phyloP scores from a whole-genome alignment of 1,140 invertebrate genomes.

The Condylostylus longicornis region DNA sequence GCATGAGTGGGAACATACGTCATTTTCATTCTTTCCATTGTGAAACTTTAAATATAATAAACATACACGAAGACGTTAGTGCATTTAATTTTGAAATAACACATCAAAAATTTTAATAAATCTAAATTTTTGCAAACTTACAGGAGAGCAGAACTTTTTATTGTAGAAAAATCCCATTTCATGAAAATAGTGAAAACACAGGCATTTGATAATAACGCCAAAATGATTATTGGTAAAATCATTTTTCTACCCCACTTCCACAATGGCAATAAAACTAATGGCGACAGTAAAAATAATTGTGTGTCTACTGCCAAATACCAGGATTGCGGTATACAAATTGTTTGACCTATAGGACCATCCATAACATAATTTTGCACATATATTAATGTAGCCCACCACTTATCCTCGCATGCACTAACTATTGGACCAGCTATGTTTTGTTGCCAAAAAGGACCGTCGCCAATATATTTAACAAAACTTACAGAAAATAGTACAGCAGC shows the following conservation, averaged over 20 bases:
- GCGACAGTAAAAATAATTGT: conserved; percentile 65
- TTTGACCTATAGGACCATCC: conserved; percentile 7
- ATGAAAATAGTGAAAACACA: conserved; percentile 49
- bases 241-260: conserved; percentile 49
- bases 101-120: conserved; percentile 37
- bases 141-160: conserved; percentile 30
- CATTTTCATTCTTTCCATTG: conserved; percentile 6
- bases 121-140: conserved; percentile 38
- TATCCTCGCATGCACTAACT: conserved; percentile 46
- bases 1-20: conserved; percentile 31
- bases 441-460: conserved; percentile 43
- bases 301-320: conserved; percentile 83
- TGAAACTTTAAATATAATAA: conserved; percentile 24
- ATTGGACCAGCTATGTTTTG: conserved; percentile 36
- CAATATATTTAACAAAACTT: conserved; percentile 37
- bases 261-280: conserved; percentile 54
- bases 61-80: conserved; percentile 38
- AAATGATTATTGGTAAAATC: conserved; percentile 36
- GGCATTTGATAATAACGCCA: conserved; percentile 38
- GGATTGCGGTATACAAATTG: conserved; percentile 73
- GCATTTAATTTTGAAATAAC: too few relatives aligned
- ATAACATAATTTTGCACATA: conserved; percentile 71
- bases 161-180: conserved; percentile 39
- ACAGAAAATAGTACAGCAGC: conserved; percentile 38
- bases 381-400: conserved; percentile 73